Conservation (phyloP, 2,888 invertebrate genomes). For the Chorisops tibialis region DNA sequence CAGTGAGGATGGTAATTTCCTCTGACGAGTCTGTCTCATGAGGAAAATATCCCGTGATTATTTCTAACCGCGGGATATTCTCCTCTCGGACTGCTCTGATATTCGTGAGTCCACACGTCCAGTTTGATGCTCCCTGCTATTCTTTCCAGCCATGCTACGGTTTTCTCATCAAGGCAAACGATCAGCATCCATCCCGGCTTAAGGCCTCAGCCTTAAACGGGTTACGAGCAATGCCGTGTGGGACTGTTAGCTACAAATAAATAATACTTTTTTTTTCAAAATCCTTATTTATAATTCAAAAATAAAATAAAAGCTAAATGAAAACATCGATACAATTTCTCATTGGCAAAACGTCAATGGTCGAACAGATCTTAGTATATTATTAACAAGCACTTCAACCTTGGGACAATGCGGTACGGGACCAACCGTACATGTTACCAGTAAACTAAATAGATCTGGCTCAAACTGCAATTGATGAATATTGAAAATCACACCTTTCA, state of each 20-base stretch:
- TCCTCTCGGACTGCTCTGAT: no score
- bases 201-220: no score
- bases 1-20: no score
- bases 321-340: neutral
- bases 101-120: no score
- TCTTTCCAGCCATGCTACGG: no score
- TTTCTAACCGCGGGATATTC: no score
- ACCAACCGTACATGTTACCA: neutral
- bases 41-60: no score
- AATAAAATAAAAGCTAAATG: neutral
- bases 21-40: no score
- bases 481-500: neutral
- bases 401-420: neutral
- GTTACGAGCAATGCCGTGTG: no score
- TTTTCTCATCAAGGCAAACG: no score
- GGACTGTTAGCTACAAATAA: neutral
- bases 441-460: neutral
- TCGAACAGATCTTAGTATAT: neutral
- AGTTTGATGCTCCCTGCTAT: no score
- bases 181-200: no score
- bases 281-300: neutral
- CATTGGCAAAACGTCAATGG: slow-evolving; percentile 10
- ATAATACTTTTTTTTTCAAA: neutral
- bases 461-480: neutral
- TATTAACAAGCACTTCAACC: neutral